Conservation (phyloP, 2,797 vertebrate species). For the Lutra lutra region DNA sequence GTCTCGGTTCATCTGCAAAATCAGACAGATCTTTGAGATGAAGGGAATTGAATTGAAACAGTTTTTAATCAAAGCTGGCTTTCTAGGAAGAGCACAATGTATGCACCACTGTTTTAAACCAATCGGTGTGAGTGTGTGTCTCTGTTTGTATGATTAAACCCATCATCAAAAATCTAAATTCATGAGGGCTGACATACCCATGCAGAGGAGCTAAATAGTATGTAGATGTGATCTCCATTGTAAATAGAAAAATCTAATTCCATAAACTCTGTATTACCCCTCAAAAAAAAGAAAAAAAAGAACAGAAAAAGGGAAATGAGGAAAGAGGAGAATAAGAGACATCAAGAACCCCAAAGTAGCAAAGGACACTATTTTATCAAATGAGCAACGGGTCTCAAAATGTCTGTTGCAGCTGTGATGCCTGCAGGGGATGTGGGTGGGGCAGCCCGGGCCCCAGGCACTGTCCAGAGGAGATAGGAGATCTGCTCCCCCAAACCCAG, state of each 20-base stretch:
- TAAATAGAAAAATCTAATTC: conserved; percentile 91
- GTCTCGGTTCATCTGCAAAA: conserved; percentile 80
- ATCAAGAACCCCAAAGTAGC: background rate
- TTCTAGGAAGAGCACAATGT: conserved; percentile 87
- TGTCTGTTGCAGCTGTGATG: background rate
- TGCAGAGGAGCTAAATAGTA: conserved; percentile 86
- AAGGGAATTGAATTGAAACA: background rate
- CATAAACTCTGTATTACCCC: conserved; percentile 83
- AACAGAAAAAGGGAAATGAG: background rate
- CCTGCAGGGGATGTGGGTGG: conserved; percentile 33
- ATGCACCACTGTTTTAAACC: conserved; percentile 89
- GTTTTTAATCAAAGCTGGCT: conserved; percentile 85
- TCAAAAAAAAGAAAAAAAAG: background rate
- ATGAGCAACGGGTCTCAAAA: background rate
- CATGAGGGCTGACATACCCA: conserved; percentile 86
- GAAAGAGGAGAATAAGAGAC: background rate
- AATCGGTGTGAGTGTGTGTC: conserved; percentile 66
- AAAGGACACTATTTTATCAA: conserved; percentile 52
- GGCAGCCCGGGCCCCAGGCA: background rate
- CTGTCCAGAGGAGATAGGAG: conserved; percentile 69
- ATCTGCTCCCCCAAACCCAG: background rate
- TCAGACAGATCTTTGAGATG: conserved; percentile 84
- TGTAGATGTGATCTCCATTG: conserved; percentile 89
- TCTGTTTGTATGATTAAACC: conserved; percentile 84
- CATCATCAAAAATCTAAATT: conserved; percentile 85